Percentiles rank a stretch among this genome's conserved stretches.
phyloP scores from a whole-genome alignment of 2,797 vertebrate genomes.

The Epinephelus malabaricus region DNA sequence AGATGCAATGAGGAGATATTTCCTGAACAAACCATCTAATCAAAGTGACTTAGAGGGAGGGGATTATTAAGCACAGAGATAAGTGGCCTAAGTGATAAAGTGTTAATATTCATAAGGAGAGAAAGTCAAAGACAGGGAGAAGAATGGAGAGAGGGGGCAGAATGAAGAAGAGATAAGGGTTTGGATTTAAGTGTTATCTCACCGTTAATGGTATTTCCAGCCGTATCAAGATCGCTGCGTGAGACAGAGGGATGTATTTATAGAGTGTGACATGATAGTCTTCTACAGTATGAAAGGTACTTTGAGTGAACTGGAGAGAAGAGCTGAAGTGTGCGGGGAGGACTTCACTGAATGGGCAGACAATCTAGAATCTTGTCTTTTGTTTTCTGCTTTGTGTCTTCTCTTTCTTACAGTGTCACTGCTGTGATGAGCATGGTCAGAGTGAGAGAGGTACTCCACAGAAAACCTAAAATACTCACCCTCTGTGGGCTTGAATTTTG shows the following conservation, averaged over 20 bases:
- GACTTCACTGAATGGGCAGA: neutral
- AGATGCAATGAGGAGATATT: slow-evolving; percentile 52
- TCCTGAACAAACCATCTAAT: slow-evolving; percentile 49
- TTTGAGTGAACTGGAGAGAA: slow-evolving; percentile 18
- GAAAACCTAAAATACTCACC: neutral
- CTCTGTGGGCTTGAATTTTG: neutral
- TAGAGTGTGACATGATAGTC: slow-evolving; percentile 24
- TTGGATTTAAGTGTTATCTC: slow-evolving; percentile 63
- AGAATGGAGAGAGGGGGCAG: slow-evolving; percentile 15
- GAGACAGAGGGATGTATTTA: slow-evolving; percentile 48
- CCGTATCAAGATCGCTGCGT: slow-evolving; percentile 52
- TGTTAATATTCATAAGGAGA: slow-evolving; percentile 71
- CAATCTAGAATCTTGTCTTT: neutral
- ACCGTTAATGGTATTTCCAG: slow-evolving; percentile 60
- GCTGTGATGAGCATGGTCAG: neutral
- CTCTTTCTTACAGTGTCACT: neutral
- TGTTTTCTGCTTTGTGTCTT: neutral
- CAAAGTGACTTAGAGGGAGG: slow-evolving; percentile 52
- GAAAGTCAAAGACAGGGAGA: slow-evolving; percentile 34
- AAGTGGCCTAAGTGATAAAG: slow-evolving; percentile 63
- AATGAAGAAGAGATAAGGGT: slow-evolving; percentile 52
- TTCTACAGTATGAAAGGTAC: slow-evolving; percentile 16
- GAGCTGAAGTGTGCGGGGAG: slow-evolving; percentile 7
- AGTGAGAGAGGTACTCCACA: neutral
- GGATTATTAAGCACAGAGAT: slow-evolving; percentile 60